These are phyloP conservation scores for Labrus mixtus DNA, from an alignment of 2,113 vertebrate genomes.

Conservation along the genomic window DNA sequence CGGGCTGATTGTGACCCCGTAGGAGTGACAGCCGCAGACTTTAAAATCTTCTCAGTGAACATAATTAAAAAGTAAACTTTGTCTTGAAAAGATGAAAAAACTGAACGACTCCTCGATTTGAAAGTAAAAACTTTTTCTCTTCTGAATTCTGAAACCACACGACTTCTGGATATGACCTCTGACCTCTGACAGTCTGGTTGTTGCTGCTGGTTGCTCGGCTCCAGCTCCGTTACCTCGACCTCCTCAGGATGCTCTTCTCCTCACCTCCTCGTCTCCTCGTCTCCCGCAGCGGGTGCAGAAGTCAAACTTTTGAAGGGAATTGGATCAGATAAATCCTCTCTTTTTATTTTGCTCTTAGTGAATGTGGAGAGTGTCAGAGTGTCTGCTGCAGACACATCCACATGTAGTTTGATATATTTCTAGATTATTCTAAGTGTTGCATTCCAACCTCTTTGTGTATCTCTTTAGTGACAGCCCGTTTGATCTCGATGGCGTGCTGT, in stretches of 20 bases:
- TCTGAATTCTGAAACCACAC: too few relatives aligned
- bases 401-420: conserved; percentile 82
- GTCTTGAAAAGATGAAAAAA: too few relatives aligned
- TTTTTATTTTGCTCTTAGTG: conserved; percentile 70
- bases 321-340: conserved; percentile 53
- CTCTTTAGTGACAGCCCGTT: conserved; percentile 80
- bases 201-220: conserved; percentile 48
- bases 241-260: conserved; percentile 83
- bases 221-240: conserved; percentile 72
- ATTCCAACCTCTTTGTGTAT: conserved; percentile 86
- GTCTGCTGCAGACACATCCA: conserved; percentile 75
- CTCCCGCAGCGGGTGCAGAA: conserved; percentile 76
- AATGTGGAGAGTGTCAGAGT: conserved; percentile 75
- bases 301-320: conserved; percentile 78
- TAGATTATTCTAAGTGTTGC: conserved; percentile 83
- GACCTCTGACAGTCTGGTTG: conserved; percentile 24
- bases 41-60: background rate
- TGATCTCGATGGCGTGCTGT: conserved; percentile 26
- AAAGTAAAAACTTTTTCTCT: too few relatives aligned
- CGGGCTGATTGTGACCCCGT: too few relatives aligned
- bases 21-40: too few relatives aligned
- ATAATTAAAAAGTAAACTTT: too few relatives aligned
- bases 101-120: too few relatives aligned
- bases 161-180: background rate
- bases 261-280: conserved; percentile 68